Evolutionary conservation across 2,888 invertebrate species (phyloP).

Genomic region (Drosophila emarginata): DNA sequence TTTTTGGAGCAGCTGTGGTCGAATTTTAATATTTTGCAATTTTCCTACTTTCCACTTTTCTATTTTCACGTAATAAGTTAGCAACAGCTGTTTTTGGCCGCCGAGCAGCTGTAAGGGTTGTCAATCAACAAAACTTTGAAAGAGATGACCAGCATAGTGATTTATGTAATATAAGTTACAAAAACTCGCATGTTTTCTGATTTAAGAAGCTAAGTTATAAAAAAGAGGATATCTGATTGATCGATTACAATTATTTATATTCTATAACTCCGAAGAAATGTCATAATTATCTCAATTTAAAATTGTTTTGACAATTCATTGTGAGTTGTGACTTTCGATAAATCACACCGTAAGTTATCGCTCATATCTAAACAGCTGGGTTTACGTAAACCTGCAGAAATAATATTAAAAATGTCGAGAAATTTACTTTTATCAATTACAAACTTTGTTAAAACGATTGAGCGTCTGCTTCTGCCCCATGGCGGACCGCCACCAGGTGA

Average conservation of each 20-base stretch:
- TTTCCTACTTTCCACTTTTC: slow-evolving; percentile 46
- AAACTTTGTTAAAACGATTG: slow-evolving; percentile 82
- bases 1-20: neutral
- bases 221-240: too few species aligned
- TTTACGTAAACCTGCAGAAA: slow-evolving; percentile 41
- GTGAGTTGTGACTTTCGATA: neutral
- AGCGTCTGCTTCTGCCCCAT: slow-evolving; percentile 74
- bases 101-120: slow-evolving; percentile 15
- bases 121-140: neutral
- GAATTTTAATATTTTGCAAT: slow-evolving; percentile 32
- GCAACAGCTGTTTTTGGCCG: slow-evolving; percentile 55
- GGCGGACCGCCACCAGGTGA: slow-evolving; percentile 84
- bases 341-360: neutral
- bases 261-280: too few species aligned
- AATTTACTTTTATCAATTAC: slow-evolving; percentile 77
- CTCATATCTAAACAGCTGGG: slow-evolving; percentile 7
- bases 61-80: slow-evolving; percentile 69
- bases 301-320: too few species aligned
- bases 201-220: too few species aligned
- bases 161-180: too few species aligned
- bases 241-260: too few species aligned
- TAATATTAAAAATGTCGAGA: slow-evolving; percentile 67
- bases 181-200: too few species aligned
- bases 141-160: neutral
- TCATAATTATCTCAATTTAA: too few species aligned